Evolutionary conservation across 1,140 invertebrate genomes (phyloP).

Genomic region (Spodoptera litura): DNA sequence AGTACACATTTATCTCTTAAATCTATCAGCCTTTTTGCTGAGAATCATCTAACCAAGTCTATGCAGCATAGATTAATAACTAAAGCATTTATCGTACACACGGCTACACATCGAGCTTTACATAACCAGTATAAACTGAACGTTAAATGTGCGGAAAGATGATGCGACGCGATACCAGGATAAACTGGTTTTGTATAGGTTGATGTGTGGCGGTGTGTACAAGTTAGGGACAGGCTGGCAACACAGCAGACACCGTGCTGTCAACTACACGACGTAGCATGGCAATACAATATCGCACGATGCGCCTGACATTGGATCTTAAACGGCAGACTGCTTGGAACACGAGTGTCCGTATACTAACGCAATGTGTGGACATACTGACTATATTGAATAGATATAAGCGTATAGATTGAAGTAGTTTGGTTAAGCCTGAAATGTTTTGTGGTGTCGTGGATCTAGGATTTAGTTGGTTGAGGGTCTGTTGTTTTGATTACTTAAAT

Average conservation of each 20-base stretch:
- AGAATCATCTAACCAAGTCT: conserved; percentile 12
- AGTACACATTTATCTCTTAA: neutral
- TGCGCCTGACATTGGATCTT: conserved; percentile 27
- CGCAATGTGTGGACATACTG: neutral
- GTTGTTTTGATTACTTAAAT: too few species aligned
- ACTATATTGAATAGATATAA: neutral
- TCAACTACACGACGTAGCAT: conserved; percentile 24
- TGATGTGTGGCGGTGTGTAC: too few species aligned
- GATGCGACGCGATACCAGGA: too few species aligned
- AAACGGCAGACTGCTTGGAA: conserved; percentile 21
- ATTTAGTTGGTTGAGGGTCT: too few species aligned
- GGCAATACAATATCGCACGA: conserved; percentile 23
- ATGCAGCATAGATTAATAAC: conserved; percentile 27
- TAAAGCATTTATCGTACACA: conserved; percentile 24
- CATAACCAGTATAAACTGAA: too few species aligned
- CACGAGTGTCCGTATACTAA: neutral
- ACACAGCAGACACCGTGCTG: conserved; percentile 27
- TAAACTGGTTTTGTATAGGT: too few species aligned
- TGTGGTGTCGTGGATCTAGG: too few species aligned
- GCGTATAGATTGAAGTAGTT: too few species aligned
- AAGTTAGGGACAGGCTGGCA: neutral
- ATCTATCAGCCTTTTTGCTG: neutral
- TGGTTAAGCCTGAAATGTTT: too few species aligned
- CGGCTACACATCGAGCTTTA: too few species aligned
- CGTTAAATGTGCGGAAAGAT: too few species aligned